Evolutionary conservation across 2,888 invertebrate genomes (phyloP), one percentile per base, ranked within the genome.

Genomic region (Caenorhabditis auriculariae): DNA sequence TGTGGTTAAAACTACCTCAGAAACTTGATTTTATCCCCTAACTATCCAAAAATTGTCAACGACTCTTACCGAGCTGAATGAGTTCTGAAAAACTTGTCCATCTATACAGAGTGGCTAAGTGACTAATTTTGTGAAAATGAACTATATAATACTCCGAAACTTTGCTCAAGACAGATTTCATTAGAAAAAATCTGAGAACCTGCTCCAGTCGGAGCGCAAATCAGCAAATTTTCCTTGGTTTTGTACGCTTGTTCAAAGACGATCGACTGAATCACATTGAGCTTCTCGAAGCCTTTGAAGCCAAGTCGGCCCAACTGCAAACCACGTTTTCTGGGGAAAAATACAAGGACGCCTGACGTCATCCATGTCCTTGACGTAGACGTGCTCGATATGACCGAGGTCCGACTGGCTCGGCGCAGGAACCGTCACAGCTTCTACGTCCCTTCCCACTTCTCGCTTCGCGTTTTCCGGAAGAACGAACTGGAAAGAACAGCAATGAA

Each of bases 171-270:
- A n/a, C n/a, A n/a, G n/a, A n/a, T n/a, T n/a, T n/a, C n/a, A n/a
- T n/a, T 1, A 19, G 2, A n/a, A 21, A n/a, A 49, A 5, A 1
- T 15, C 7, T 17, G 21, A 32, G 15, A 17, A 66, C 75, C 98
- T 0, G 96, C 95, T 4, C 98, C 98, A 0, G 98, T 99, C 0
- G 98, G 98, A 0, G 98, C 98, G 83, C 96, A 96, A 54, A 99
- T 92, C 49, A 99, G 84, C 76, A 99, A 86, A 83, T 99, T 99
- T 82, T 98, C 93, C 82, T 95, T 94, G 2, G 91, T 91, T 76
- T 90, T 88, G 84, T 96, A 98, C 0, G 98, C 98, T 0, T 91
- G 88, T 60, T 91, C 89, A 83, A 89, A 98, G 0, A 99, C 96
- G 43, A 95, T 89, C 0, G 92, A 91, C 82, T 99, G 98, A 72